Evolutionary conservation across 2,888 invertebrate species (phyloP), one percentile per base, ranked within the genome.

Genomic region (Tenthredo livida): DNA sequence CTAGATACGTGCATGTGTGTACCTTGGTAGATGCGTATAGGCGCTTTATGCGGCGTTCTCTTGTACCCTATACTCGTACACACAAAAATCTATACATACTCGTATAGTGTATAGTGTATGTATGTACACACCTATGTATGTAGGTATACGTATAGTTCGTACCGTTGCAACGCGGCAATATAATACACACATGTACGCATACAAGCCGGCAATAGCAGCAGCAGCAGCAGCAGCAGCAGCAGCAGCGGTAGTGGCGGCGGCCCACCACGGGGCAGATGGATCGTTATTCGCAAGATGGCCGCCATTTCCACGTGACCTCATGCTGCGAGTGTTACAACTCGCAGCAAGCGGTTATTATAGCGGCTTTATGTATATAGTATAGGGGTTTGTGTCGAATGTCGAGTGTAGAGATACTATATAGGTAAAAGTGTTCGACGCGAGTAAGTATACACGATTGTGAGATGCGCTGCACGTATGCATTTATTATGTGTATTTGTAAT

Each of bases 281-380:
- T 92, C 91, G 90, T 91, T 91, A 92, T 89, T 91, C 88, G 85
- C 90, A 91, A 91, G 89, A 91, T 91, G 91, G 90, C 91, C 89
- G 90, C 87, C 89, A 86, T 89, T 86, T 89, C 90, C 90, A 91
- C 90, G 90, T 89, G 91, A 92, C 90, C 91, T 87, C 90, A 88
- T 90, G 88, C 89, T 86, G 84, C 73, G 85, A 85, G 70, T 83
- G 84, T 85, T 85, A 84, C 84, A 75, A 85, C 61, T 85, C 75
- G 84, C 50, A 61, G 80, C 85, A 83, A 70, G 85, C 85, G 85
- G 85, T 85, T 85, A 67, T 82, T 82, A 82, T 85, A 85, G 61
- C 77, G 43, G 54, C 29, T 33, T 67, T 33, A 33, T 33, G 67
- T 67, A 61, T 61, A 21, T 72, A 58, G 77, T 43, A 47, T 47